Evolutionary conservation across 1,140 invertebrate genomes (phyloP).

Genomic region (Monochamus saltuarius): DNA sequence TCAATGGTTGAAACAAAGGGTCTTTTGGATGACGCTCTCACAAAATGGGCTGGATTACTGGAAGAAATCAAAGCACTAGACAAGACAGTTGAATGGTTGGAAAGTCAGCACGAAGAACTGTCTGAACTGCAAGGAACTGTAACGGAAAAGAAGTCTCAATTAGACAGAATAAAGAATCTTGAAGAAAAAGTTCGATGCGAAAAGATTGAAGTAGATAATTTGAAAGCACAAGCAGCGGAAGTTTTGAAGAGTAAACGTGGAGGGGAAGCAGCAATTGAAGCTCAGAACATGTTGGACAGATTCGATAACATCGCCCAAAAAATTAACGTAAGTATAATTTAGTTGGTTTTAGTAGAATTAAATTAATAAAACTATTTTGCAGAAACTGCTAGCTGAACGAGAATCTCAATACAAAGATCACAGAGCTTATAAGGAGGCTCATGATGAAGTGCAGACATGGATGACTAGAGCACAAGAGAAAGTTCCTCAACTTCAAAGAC

Average conservation of each 20-base stretch:
- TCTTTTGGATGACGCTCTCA: slow-evolving; percentile 84
- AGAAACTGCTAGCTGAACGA: slow-evolving; percentile 72
- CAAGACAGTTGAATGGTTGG: slow-evolving; percentile 78
- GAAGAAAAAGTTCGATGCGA: slow-evolving; percentile 90
- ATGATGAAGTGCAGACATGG: slow-evolving; percentile 85
- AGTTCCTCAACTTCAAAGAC: slow-evolving; percentile 79
- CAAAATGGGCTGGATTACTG: slow-evolving; percentile 84
- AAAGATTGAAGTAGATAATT: slow-evolving; percentile 86
- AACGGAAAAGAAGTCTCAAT: slow-evolving; percentile 79
- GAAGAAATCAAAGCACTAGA: slow-evolving; percentile 84
- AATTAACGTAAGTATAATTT: slow-evolving; percentile 58
- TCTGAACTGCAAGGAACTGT: slow-evolving; percentile 76
- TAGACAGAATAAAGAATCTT: slow-evolving; percentile 81
- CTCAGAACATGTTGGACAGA: slow-evolving; percentile 78
- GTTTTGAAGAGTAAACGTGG: slow-evolving; percentile 84
- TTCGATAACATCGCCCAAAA: slow-evolving; percentile 73
- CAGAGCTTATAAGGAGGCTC: slow-evolving; percentile 82
- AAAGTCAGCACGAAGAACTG: slow-evolving; percentile 70
- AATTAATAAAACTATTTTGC: slow-evolving; percentile 33
- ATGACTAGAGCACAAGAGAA: slow-evolving; percentile 83
- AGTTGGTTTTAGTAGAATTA: slow-evolving; percentile 28
- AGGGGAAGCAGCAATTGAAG: slow-evolving; percentile 77
- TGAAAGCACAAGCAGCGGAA: slow-evolving; percentile 84
- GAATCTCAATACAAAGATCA: slow-evolving; percentile 88
- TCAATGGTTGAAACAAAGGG: slow-evolving; percentile 89